These are phyloP conservation scores for Hassar affinis DNA, from an alignment of 2,113 vertebrate genomes.

Conservation along the genomic window DNA sequence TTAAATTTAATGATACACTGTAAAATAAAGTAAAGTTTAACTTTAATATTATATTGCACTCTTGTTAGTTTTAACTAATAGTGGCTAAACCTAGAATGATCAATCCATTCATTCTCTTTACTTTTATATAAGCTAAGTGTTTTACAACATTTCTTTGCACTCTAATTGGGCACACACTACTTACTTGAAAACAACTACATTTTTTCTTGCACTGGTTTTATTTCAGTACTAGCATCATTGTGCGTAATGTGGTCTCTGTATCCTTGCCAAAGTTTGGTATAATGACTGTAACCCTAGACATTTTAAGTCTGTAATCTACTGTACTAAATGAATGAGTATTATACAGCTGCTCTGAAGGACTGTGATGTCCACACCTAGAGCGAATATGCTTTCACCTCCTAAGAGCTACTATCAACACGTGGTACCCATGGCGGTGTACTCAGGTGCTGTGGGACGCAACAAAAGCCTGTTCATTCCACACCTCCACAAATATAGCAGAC, in stretches of 20 bases:
- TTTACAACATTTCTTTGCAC: neutral
- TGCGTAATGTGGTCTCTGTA: neutral
- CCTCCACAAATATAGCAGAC: conserved; percentile 6
- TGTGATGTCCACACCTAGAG: neutral
- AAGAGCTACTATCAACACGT: neutral
- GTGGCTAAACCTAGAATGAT: neutral
- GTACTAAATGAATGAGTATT: neutral
- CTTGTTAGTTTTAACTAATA: neutral
- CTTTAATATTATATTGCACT: neutral
- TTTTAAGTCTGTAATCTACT: neutral
- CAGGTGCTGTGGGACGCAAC: conserved; percentile 32
- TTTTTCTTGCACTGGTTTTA: no score
- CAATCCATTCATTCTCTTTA: neutral
- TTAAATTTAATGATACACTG: neutral
- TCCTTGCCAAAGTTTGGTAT: neutral
- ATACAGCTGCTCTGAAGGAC: neutral
- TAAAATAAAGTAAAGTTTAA: neutral
- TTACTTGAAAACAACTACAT: neutral
- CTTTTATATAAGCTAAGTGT: neutral
- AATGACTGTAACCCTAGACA: neutral
- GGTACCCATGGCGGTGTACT: conserved; percentile 26
- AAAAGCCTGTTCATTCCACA: conserved; percentile 35
- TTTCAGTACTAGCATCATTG: neutral
- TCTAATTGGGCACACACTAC: neutral
- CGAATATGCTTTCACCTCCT: neutral